These are phyloP conservation scores for Xestia sexstrigata DNA, from an alignment of 2,888 invertebrate species.

Conservation along the genomic window DNA sequence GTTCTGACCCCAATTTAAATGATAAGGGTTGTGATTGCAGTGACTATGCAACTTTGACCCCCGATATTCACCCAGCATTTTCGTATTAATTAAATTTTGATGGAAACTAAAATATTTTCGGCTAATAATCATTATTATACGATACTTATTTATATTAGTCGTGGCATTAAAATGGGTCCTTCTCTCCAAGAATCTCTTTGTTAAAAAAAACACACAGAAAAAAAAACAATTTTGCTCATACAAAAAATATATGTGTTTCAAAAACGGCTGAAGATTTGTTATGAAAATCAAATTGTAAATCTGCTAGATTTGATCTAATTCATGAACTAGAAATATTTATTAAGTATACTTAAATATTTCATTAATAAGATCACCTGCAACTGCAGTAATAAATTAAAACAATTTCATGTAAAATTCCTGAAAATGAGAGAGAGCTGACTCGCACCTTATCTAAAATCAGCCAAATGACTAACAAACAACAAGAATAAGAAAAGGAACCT, in stretches of 20 bases:
- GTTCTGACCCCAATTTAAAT: slow-evolving; percentile 62
- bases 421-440: background rate
- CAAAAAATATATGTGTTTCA: background rate
- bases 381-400: background rate
- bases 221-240: background rate
- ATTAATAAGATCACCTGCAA: no score
- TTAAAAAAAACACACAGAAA: background rate
- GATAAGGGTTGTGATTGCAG: slow-evolving; percentile 62
- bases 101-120: slow-evolving; percentile 13
- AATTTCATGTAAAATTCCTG: background rate
- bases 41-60: slow-evolving; percentile 65
- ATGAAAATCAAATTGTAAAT: background rate
- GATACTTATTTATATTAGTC: background rate
- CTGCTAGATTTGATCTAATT: background rate
- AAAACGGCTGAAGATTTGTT: background rate
- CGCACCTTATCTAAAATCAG: background rate
- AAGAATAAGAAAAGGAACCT: background rate
- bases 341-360: no score
- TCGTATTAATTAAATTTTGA: slow-evolving; percentile 39
- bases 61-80: slow-evolving; percentile 34
- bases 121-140: slow-evolving; percentile 1
- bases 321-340: no score
- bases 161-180: background rate
- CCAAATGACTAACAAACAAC: background rate
- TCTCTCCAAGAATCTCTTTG: background rate